phyloP scores from a whole-genome alignment of 1,140 invertebrate species.

The Potamilus streckersoni region DNA sequence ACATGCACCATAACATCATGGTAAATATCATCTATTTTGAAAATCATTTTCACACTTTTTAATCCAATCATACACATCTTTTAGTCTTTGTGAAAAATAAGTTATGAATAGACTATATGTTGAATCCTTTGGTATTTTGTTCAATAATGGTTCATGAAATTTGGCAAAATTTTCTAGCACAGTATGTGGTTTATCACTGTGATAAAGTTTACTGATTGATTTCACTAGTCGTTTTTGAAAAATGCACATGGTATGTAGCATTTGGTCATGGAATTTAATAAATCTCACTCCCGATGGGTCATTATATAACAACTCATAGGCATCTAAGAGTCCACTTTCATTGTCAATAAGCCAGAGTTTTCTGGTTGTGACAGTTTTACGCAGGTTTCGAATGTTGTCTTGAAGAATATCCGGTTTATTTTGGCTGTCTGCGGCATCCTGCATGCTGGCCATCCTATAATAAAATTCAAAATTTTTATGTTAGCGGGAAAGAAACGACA shows the following conservation, averaged over 20 bases:
- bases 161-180: slow-evolving; percentile 42
- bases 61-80: slow-evolving; percentile 50
- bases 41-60: slow-evolving; percentile 35
- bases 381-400: slow-evolving; percentile 68
- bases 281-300: slow-evolving; percentile 45
- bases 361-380: slow-evolving; percentile 49
- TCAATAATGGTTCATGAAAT: slow-evolving; percentile 42
- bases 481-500: too few species aligned
- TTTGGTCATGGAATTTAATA: slow-evolving; percentile 60
- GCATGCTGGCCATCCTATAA: slow-evolving; percentile 68
- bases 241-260: slow-evolving; percentile 65
- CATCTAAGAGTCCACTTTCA: slow-evolving; percentile 68
- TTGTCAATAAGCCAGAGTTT: slow-evolving; percentile 69
- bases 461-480: slow-evolving; percentile 9
- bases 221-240: slow-evolving; percentile 62
- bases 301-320: slow-evolving; percentile 64
- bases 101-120: slow-evolving; percentile 38
- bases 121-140: slow-evolving; percentile 39
- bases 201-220: slow-evolving; percentile 40
- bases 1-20: too few species aligned
- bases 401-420: slow-evolving; percentile 58
- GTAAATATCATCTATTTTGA: too few species aligned
- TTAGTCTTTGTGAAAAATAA: slow-evolving; percentile 46
- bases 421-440: slow-evolving; percentile 67
- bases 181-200: slow-evolving; percentile 30